Percentiles rank a stretch among this genome's conserved stretches.
Evolutionary conservation across 2,888 invertebrate genomes (phyloP).

Genomic region (Phasia obesa): DNA sequence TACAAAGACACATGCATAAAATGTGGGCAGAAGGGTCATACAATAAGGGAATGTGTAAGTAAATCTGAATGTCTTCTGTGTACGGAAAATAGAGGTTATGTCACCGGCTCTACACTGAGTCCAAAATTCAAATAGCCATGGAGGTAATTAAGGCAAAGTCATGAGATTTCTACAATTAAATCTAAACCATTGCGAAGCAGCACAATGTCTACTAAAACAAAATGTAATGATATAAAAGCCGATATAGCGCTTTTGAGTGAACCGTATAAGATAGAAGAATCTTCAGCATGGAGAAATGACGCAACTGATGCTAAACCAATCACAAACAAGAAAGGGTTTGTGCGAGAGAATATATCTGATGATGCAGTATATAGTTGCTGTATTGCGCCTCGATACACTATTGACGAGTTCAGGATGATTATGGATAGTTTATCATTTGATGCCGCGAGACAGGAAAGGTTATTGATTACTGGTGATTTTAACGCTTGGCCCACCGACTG

Average conservation of each 20-base stretch:
- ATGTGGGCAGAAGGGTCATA: constrained; percentile 27
- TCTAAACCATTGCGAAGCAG: constrained; percentile 50
- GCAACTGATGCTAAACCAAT: too few relatives aligned
- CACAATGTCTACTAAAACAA: constrained; percentile 39
- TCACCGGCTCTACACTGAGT: neutral
- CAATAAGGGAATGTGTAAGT: constrained; percentile 5
- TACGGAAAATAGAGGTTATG: neutral
- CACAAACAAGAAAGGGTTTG: too few relatives aligned
- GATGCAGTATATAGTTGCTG: too few relatives aligned
- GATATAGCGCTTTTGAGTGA: constrained; percentile 30
- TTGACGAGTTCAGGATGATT: too few relatives aligned
- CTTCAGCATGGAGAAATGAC: constrained; percentile 8
- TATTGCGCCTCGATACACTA: too few relatives aligned
- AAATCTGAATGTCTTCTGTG: neutral
- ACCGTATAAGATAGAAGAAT: constrained; percentile 5
- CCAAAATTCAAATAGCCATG: neutral
- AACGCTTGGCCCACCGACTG: too few relatives aligned
- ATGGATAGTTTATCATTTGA: too few relatives aligned
- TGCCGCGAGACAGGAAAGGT: too few relatives aligned
- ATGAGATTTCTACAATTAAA: constrained; percentile 30
- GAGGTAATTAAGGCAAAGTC: neutral
- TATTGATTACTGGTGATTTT: too few relatives aligned
- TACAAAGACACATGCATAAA: constrained; percentile 22
- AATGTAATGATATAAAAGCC: neutral
- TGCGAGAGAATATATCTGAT: too few relatives aligned